Evolutionary conservation across 2,797 vertebrate genomes (phyloP).

Genomic region (Hyperoplus immaculatus): DNA sequence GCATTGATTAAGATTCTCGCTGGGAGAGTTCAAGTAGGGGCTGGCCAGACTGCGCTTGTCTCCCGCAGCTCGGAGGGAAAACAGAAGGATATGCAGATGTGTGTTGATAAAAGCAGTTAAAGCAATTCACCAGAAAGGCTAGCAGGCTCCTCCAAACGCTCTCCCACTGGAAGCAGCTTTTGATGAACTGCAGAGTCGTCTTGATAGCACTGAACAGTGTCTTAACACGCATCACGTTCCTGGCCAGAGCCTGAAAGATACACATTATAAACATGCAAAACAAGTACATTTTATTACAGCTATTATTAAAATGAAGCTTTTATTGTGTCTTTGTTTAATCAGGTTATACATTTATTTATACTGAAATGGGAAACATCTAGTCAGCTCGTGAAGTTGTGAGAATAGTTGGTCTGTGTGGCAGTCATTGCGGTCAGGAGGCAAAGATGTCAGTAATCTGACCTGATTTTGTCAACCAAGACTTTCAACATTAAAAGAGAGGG

Average conservation of each 20-base stretch:
- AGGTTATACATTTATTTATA: not conserved
- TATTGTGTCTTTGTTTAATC: not conserved
- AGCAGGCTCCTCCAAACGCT: slow-evolving; percentile 90
- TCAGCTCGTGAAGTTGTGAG: slow-evolving; percentile 12
- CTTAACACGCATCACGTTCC: slow-evolving; percentile 93
- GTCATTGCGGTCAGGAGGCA: slow-evolving; percentile 35
- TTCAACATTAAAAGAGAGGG: slow-evolving; percentile 54
- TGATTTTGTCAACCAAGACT: slow-evolving; percentile 67
- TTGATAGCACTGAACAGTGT: slow-evolving; percentile 89
- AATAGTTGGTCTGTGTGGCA: slow-evolving; percentile 38
- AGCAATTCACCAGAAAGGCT: slow-evolving; percentile 92
- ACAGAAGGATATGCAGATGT: slow-evolving; percentile 63
- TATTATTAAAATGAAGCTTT: slow-evolving; percentile 4
- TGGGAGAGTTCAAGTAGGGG: slow-evolving; percentile 75
- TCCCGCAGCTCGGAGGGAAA: slow-evolving; percentile 66
- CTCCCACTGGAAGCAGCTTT: slow-evolving; percentile 99
- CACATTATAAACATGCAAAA: slow-evolving; percentile 38
- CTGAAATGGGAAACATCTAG: slow-evolving; percentile 1
- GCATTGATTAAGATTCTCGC: slow-evolving; percentile 76
- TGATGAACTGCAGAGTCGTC: slow-evolving; percentile 92
- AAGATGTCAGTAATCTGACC: slow-evolving; percentile 69
- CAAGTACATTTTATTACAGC: slow-evolving; percentile 8
- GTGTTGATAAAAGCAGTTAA: slow-evolving; percentile 62
- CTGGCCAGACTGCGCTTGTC: slow-evolving; percentile 64
- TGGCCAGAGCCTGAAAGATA: slow-evolving; percentile 90